A percentile compares a stretch with the other conserved stretches of the same genome.
These are phyloP conservation scores for Drosophila nr. medialis DNA, from an alignment of 2,888 invertebrate species.

Conservation along the genomic window DNA sequence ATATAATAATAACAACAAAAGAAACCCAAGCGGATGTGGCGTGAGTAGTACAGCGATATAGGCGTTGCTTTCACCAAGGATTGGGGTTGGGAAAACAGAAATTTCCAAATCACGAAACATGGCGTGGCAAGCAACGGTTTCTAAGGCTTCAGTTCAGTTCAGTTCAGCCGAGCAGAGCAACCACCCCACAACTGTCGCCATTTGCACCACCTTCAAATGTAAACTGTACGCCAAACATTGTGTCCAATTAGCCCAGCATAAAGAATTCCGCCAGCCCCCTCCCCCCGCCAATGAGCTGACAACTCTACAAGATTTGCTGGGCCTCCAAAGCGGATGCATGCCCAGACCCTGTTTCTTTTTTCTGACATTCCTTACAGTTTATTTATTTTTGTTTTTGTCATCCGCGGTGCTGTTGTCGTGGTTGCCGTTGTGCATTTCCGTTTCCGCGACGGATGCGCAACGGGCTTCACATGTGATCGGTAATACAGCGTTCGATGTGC, in stretches of 20 bases:
- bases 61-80: slow-evolving; percentile 54
- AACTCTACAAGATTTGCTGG: slow-evolving; percentile 47
- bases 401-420: slow-evolving; percentile 22
- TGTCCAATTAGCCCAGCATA: slow-evolving; percentile 50
- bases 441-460: slow-evolving; percentile 55
- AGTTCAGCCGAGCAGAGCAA: not conserved
- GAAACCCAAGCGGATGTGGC: slow-evolving; percentile 63
- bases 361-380: not conserved
- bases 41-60: slow-evolving; percentile 69
- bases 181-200: slow-evolving; percentile 25
- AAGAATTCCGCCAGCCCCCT: not conserved
- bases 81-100: slow-evolving; percentile 16
- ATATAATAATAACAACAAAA: slow-evolving; percentile 28
- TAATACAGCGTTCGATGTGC: slow-evolving; percentile 64
- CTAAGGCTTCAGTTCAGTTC: slow-evolving; percentile 1
- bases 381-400: slow-evolving; percentile 26
- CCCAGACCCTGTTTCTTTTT: slow-evolving; percentile 26
- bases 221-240: slow-evolving; percentile 7
- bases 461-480: slow-evolving; percentile 59
- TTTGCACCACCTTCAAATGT: slow-evolving; percentile 12
- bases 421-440: slow-evolving; percentile 69
- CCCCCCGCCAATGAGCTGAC: slow-evolving; percentile 8
- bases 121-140: slow-evolving; percentile 77
- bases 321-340: slow-evolving; percentile 45
- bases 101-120: slow-evolving; percentile 75